These are phyloP conservation scores for Drosophila lacteicornis DNA, from an alignment of 1,140 invertebrate species.

Conservation along the genomic window DNA sequence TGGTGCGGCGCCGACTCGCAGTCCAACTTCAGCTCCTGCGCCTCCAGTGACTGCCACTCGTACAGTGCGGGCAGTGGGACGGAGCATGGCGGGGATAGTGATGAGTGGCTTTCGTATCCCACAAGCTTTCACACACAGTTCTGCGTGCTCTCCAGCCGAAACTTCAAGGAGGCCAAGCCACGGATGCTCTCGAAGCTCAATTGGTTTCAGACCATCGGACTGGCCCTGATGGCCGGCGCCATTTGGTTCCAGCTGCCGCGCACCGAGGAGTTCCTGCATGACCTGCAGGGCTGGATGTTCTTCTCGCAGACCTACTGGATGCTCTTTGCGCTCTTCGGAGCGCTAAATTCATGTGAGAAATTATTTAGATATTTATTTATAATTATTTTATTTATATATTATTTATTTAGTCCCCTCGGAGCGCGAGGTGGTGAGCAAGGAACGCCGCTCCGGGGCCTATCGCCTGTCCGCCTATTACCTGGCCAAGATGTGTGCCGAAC, in stretches of 20 bases:
- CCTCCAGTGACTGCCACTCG: constrained; percentile 87
- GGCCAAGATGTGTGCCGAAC: constrained; percentile 94
- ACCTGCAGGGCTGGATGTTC: constrained; percentile 95
- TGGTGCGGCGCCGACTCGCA: constrained; percentile 87
- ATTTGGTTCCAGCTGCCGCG: constrained; percentile 92
- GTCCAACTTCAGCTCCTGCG: constrained; percentile 89
- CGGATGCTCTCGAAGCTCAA: constrained; percentile 93
- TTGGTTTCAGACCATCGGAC: constrained; percentile 91
- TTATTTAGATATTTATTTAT: background rate
- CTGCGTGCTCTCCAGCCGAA: constrained; percentile 90
- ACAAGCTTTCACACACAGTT: constrained; percentile 94
- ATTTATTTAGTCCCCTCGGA: constrained; percentile 90
- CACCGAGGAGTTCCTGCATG: constrained; percentile 90
- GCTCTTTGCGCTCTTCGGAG: constrained; percentile 93
- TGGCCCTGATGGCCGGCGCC: constrained; percentile 91
- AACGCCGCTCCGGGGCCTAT: constrained; percentile 92
- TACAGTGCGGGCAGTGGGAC: constrained; percentile 67
- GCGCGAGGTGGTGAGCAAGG: constrained; percentile 93
- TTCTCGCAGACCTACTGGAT: constrained; percentile 95
- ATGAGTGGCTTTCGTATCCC: constrained; percentile 88
- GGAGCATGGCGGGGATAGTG: constrained; percentile 62
- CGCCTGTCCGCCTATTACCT: constrained; percentile 93
- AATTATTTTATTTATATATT: background rate
- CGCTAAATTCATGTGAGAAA: constrained; percentile 89
- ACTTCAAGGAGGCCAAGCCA: constrained; percentile 92